Conservation (phyloP, 2,888 invertebrate genomes). For the Synergus umbraculus region DNA sequence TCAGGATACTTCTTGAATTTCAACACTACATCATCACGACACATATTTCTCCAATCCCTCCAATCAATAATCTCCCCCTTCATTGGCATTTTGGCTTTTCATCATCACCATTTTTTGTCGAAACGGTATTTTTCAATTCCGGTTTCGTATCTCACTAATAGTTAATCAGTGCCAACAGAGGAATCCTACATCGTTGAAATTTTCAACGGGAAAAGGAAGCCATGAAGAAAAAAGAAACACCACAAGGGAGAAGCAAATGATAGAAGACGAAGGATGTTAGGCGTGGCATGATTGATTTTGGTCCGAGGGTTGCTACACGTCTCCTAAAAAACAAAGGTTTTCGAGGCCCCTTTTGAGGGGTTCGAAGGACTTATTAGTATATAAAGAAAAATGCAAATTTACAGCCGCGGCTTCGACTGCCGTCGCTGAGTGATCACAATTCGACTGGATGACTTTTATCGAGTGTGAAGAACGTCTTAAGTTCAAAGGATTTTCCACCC, state of each 20-base stretch:
- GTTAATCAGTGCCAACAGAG: slow-evolving; percentile 8
- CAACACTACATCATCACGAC: slow-evolving; percentile 24
- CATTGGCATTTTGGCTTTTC: slow-evolving; percentile 10
- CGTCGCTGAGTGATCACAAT: slow-evolving; percentile 48
- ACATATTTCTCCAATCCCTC: background rate
- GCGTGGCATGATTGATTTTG: slow-evolving; percentile 69
- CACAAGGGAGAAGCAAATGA: slow-evolving; percentile 35
- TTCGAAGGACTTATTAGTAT: slow-evolving; percentile 52
- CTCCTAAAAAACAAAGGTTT: slow-evolving; percentile 52
- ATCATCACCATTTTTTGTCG: background rate
- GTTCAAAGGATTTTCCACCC: slow-evolving; percentile 44
- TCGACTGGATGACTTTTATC: slow-evolving; percentile 48
- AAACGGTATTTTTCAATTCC: background rate
- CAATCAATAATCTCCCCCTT: slow-evolving; percentile 10
- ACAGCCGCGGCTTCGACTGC: slow-evolving; percentile 3
- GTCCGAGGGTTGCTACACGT: slow-evolving; percentile 76
- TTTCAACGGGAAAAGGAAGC: background rate
- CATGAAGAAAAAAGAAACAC: background rate
- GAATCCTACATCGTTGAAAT: background rate
- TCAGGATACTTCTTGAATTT: slow-evolving; percentile 56
- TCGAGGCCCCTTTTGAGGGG: slow-evolving; percentile 47
- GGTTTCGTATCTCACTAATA: background rate
- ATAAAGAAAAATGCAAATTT: slow-evolving; percentile 20
- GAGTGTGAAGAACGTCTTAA: slow-evolving; percentile 47
- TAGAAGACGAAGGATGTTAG: slow-evolving; percentile 55